Evolutionary conservation across 2,113 vertebrate species (phyloP), one percentile per base, ranked within the genome.

Genomic region (Hemibates koningsi): DNA sequence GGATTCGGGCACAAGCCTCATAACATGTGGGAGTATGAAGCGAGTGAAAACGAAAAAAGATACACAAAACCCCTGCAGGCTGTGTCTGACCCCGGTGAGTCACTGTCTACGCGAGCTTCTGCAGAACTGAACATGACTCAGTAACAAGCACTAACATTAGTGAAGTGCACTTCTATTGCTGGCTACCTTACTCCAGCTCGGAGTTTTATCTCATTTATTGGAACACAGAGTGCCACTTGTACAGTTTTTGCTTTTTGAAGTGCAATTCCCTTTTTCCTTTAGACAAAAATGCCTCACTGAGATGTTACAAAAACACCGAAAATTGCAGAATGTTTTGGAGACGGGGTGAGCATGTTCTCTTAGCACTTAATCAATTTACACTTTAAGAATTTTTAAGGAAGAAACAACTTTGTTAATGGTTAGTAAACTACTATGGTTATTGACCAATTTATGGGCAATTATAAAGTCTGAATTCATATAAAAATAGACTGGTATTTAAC

Each of bases 31-130:
- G 93, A 68, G 89, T 80, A 82, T 21, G 36, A 85, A 63, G 83
- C 16, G 11, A 50, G 83, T 80, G 66, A 71, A 89, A 84, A 85
- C 1, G 5, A 80, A 82, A 88, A 89, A 85, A 89, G 41, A 87
- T 78, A 83, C 32, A 83, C 16, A 57, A 83, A 87, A 85, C 14
- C 84, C 71, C 93, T 87, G 87, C 85, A 90, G 91, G 94, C 92
- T 90, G 88, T 2, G 88, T 93, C 91, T 93, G 92, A 94, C 93
- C 89, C 80, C 52, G 8, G 85, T 94, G 94, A 95, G 94, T 94
- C 94, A 95, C 88, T 24, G 91, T 93, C 93, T 92, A 63, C 85
- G 79, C 41, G 4, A 43, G 87, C 87, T 86, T 88, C 79, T 94
- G 84, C 88, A 81, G 76, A 50, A 59, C 13, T 16, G 80, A 71